Evolutionary conservation across 2,888 invertebrate species (phyloP).

Genomic region (Cistogaster globosa): DNA sequence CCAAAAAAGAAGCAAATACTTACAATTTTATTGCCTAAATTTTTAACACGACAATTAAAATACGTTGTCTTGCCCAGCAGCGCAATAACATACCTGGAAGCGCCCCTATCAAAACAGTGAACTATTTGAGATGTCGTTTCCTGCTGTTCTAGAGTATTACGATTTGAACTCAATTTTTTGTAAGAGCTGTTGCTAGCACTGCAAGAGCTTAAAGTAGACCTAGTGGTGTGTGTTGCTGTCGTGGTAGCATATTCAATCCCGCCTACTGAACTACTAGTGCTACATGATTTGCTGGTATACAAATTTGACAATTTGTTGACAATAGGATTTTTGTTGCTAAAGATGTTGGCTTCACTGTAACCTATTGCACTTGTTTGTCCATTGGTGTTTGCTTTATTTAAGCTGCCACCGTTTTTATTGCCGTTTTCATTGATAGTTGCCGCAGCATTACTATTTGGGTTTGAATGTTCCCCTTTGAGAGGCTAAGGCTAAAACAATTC

Average conservation of each 20-base stretch:
- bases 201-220: too few species aligned
- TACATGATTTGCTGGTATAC: slow-evolving; percentile 54
- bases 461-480: slow-evolving; percentile 82
- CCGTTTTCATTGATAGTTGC: slow-evolving; percentile 75
- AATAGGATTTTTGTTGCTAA: slow-evolving; percentile 71
- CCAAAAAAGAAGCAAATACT: slow-evolving; percentile 81
- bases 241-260: slow-evolving; percentile 49
- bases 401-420: slow-evolving; percentile 70
- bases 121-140: slow-evolving; percentile 86
- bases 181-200: slow-evolving; percentile 63
- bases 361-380: slow-evolving; percentile 62
- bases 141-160: slow-evolving; percentile 80
- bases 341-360: slow-evolving; percentile 68
- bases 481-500: slow-evolving; percentile 77
- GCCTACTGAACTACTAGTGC: slow-evolving; percentile 48
- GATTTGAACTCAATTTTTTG: slow-evolving; percentile 73
- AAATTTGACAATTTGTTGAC: slow-evolving; percentile 62
- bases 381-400: slow-evolving; percentile 23
- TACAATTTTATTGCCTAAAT: slow-evolving; percentile 95
- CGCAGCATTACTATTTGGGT: slow-evolving; percentile 78
- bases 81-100: slow-evolving; percentile 91
- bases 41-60: slow-evolving; percentile 93
- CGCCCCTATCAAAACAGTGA: slow-evolving; percentile 90
- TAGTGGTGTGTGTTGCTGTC: slow-evolving; percentile 59
- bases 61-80: slow-evolving; percentile 94